Evolutionary conservation across 2,888 invertebrate species (phyloP).

Genomic region (Leucophenga maculata): DNA sequence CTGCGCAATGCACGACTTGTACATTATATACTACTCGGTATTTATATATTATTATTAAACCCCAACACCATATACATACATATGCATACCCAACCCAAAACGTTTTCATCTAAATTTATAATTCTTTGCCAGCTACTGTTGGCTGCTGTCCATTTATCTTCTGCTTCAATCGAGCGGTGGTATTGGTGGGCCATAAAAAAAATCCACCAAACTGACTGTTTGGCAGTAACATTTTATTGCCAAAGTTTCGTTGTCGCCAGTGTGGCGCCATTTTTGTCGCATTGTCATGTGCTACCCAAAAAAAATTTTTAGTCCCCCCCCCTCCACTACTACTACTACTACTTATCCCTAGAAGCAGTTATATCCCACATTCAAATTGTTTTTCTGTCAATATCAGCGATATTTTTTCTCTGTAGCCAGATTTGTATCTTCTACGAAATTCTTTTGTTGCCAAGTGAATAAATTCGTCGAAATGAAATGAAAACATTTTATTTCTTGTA

Average conservation of each 20-base stretch:
- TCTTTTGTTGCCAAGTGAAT: not conserved
- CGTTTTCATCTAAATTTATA: slow-evolving; percentile 50
- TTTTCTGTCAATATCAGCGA: slow-evolving; percentile 35
- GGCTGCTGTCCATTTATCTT: slow-evolving; percentile 67
- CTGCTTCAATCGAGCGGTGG: slow-evolving; percentile 37
- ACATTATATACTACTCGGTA: not conserved
- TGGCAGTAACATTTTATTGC: slow-evolving; percentile 65
- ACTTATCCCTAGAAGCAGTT: not conserved
- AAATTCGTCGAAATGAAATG: not conserved
- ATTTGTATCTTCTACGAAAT: slow-evolving; percentile 10
- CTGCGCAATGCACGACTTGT: slow-evolving; percentile 48
- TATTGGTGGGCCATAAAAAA: slow-evolving; percentile 33
- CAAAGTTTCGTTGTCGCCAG: slow-evolving; percentile 68
- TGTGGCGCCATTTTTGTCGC: slow-evolving; percentile 70
- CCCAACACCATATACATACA: not conserved
- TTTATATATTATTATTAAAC: not conserved
- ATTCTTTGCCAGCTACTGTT: slow-evolving; percentile 55
- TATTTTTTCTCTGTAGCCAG: not conserved
- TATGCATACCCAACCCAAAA: slow-evolving; percentile 28
- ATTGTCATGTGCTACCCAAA: slow-evolving; percentile 45
- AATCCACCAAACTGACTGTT: slow-evolving; percentile 34
- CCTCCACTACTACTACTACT: no score
- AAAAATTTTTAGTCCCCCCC: not conserved
- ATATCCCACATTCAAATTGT: slow-evolving; percentile 1
- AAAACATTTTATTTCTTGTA: slow-evolving; percentile 20